A percentile compares a stretch with the other conserved stretches of the same genome.
These are phyloP conservation scores for Brachionus asplanchnoidis DNA, from an alignment of 1,140 invertebrate genomes.

Conservation along the genomic window DNA sequence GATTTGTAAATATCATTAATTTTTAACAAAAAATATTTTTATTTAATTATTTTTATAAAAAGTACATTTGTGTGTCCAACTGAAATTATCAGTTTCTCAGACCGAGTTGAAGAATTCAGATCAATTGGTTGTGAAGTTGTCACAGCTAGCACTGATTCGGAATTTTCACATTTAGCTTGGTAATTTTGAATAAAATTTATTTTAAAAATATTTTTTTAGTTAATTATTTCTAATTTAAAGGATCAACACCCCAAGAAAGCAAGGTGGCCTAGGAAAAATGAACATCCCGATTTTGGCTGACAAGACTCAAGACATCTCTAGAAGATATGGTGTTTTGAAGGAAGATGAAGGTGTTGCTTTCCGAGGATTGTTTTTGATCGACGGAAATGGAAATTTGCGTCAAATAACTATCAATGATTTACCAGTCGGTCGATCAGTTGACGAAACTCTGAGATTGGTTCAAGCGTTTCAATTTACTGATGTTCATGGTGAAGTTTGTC, in stretches of 20 bases:
- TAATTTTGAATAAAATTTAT: conserved; percentile 43
- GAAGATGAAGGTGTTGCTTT: conserved; percentile 88
- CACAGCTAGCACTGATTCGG: conserved; percentile 80
- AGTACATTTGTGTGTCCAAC: conserved; percentile 79
- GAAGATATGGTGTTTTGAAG: conserved; percentile 75
- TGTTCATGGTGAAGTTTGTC: conserved; percentile 65
- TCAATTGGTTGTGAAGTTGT: conserved; percentile 77
- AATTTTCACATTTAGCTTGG: conserved; percentile 87
- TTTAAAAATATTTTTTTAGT: not conserved
- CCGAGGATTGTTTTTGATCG: conserved; percentile 95
- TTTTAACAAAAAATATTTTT: not conserved
- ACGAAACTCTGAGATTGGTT: conserved; percentile 64
- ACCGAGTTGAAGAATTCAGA: conserved; percentile 74
- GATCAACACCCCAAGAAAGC: conserved; percentile 87
- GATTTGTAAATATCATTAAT: conserved; percentile 72
- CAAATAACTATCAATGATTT: conserved; percentile 97
- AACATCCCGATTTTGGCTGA: conserved; percentile 91
- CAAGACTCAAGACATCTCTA: conserved; percentile 77
- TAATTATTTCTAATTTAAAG: conserved; percentile 48
- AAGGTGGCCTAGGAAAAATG: conserved; percentile 91
- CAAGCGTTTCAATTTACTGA: conserved; percentile 67
- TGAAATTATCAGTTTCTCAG: conserved; percentile 91
- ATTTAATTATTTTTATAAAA: not conserved
- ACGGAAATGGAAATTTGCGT: conserved; percentile 79
- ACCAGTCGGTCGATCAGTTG: conserved; percentile 79